A percentile compares a stretch with the other conserved stretches of the same genome.
phyloP scores from a whole-genome alignment of 2,113 vertebrate species.

The Perognathus longimembris region DNA sequence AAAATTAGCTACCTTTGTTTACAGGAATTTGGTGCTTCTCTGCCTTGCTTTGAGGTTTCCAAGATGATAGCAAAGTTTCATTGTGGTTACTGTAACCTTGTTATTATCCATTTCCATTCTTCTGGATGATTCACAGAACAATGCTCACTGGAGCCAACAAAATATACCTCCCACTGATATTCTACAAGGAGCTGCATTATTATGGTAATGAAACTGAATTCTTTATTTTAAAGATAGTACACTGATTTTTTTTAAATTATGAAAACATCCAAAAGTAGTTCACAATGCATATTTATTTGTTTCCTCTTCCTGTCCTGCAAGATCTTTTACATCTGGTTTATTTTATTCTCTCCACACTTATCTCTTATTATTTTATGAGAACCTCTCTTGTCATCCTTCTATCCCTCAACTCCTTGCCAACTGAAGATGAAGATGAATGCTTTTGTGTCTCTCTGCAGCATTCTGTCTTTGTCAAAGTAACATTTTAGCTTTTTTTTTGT shows the following conservation, averaged over 20 bases:
- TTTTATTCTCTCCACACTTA: not conserved
- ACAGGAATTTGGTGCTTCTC: not conserved
- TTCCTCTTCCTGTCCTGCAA: not conserved
- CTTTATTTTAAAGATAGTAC: not conserved
- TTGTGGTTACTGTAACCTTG: not conserved
- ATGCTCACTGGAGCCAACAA: not conserved
- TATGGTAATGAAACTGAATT: not conserved
- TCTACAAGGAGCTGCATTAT: conserved; percentile 4
- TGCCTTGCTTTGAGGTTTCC: conserved; percentile 22
- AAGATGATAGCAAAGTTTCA: conserved; percentile 6
- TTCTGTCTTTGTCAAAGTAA: not conserved
- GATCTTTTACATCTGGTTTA: not conserved
- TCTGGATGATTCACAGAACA: conserved; percentile 25
- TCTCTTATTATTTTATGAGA: not conserved
- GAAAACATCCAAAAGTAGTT: conserved; percentile 32
- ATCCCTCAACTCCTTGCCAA: not conserved
- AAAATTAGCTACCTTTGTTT: conserved; percentile 5
- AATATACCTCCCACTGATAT: not conserved
- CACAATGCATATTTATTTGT: not conserved
- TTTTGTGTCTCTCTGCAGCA: not conserved
- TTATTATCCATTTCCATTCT: conserved; percentile 29
- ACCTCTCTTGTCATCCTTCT: not conserved
- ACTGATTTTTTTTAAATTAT: conserved; percentile 32
- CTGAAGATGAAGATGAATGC: not conserved
- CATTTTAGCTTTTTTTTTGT: not conserved